phyloP scores from a whole-genome alignment of 2,888 invertebrate species.

The Drosophila limbata region DNA sequence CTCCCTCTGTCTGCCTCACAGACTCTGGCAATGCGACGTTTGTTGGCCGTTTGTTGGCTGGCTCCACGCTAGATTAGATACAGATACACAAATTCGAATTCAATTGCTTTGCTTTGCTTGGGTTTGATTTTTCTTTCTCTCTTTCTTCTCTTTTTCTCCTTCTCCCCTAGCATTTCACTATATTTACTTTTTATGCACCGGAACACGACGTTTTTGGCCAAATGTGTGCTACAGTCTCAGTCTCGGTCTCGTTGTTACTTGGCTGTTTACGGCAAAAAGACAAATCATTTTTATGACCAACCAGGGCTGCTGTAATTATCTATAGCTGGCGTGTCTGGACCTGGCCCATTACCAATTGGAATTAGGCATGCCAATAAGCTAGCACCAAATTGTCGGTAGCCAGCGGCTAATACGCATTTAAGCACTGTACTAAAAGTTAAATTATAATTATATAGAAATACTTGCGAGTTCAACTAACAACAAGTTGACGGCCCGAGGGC shows the following conservation, averaged over 20 bases:
- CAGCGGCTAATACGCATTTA: conserved; percentile 46
- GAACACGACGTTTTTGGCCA: conserved; percentile 33
- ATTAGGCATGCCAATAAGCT: conserved; percentile 38
- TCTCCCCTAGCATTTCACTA: not conserved
- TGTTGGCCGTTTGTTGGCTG: conserved; percentile 54
- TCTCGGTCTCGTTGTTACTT: conserved; percentile 19
- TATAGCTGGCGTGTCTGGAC: conserved; percentile 37
- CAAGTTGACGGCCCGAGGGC: conserved; percentile 1
- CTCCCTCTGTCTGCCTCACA: not conserved
- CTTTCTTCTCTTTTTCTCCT: not conserved
- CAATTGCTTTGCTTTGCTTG: conserved; percentile 63
- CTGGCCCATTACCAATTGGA: conserved; percentile 39
- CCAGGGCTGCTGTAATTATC: conserved; percentile 24
- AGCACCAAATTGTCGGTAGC: conserved; percentile 22
- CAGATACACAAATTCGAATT: conserved; percentile 73
- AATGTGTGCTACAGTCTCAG: conserved; percentile 34
- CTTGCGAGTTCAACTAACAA: conserved; percentile 32
- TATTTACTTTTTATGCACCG: conserved; percentile 11
- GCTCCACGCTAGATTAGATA: conserved; percentile 76
- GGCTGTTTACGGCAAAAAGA: conserved; percentile 43
- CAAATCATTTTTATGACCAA: conserved; percentile 59
- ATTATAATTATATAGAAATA: conserved; percentile 47
- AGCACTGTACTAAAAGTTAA: conserved; percentile 39
- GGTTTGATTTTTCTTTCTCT: conserved; percentile 29
- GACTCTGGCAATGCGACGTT: conserved; percentile 31